Conservation (phyloP, 2,888 invertebrate species). For the Frankliniella fusca region DNA sequence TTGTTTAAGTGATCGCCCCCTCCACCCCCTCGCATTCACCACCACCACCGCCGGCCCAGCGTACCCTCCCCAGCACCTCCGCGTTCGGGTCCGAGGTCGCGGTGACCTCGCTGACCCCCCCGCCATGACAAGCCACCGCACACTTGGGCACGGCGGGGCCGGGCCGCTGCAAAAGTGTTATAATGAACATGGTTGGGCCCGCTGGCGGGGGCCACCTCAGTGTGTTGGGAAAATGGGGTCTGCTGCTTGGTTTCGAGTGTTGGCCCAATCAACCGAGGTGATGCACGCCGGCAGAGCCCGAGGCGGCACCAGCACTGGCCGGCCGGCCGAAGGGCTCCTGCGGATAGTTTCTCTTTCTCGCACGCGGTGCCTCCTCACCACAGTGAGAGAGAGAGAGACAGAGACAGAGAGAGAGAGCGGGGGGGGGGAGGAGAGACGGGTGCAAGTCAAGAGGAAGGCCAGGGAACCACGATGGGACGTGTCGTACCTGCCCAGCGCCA, state of each 20-base stretch:
- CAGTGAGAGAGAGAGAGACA: neutral
- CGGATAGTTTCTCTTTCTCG: neutral
- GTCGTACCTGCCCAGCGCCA: neutral
- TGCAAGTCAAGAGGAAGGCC: neutral
- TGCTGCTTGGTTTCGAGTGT: constrained; percentile 22
- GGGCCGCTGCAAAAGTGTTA: neutral
- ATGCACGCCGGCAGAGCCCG: neutral
- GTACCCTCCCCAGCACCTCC: neutral
- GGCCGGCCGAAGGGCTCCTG: neutral
- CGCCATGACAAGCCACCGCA: neutral
- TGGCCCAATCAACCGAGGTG: constrained; percentile 8
- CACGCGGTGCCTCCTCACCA: neutral
- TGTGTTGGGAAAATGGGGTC: constrained; percentile 11
- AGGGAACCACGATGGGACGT: neutral
- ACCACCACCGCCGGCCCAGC: neutral
- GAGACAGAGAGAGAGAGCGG: neutral
- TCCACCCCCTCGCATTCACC: too few relatives aligned
- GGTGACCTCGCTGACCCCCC: neutral
- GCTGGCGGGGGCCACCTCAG: neutral
- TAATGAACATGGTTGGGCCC: constrained; percentile 6
- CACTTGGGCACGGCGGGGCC: neutral
- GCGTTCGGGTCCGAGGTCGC: too few relatives aligned
- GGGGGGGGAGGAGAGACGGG: too few relatives aligned
- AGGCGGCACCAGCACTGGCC: neutral
- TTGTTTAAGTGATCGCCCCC: too few relatives aligned